Evolutionary conservation across 2,797 vertebrate species (phyloP), one percentile per base, ranked within the genome.

Genomic region (Mormyrops boulengeri): DNA sequence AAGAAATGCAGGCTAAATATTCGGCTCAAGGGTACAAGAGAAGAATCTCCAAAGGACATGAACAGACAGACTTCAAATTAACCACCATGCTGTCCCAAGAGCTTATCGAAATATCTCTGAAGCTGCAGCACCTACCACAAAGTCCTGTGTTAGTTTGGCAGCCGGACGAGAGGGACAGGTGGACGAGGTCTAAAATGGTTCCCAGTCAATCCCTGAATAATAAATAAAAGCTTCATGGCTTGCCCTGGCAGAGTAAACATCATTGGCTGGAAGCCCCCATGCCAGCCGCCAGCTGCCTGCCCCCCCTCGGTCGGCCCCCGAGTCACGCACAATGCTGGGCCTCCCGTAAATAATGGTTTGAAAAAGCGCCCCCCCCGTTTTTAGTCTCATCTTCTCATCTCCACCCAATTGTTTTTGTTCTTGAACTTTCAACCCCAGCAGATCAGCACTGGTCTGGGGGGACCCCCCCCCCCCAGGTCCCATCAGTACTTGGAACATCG

Each of bases 341-440:
- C 47, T 12, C 8, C 82, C 22, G 11, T 85, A 52, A 85, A 85
- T 49, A 85, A 49, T 52, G n/a, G 82, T 26, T 3, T 85, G 49
- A 85, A 52, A n/a, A 50, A 47, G 77, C 41, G 0, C 19, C 6
- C 2, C 77, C 77, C 6, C 30, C 12, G 49, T 52, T 50, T 52
- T 85, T 9, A 52, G 41, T 82, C 17, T 47, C 82, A 7, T 11
- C 49, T 49, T 82, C 17, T 47, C 82, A 7, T 11, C 49, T 49
- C 19, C 49, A 12, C 47, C 47, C 47, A 0, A 26, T n/a, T 34
- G 17, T 22, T 52, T 87, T 57, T 52, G 9, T 41, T 87, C 85
- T 60, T 55, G 85, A 57, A 87, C 85, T 41, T 87, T 87, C 85
- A 57, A 86, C 47, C 85, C 85, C 17, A 26, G 19, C 7, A n/a